Evolutionary conservation across 2,888 invertebrate genomes (phyloP).

Genomic region (Lumbricus terrestris): DNA sequence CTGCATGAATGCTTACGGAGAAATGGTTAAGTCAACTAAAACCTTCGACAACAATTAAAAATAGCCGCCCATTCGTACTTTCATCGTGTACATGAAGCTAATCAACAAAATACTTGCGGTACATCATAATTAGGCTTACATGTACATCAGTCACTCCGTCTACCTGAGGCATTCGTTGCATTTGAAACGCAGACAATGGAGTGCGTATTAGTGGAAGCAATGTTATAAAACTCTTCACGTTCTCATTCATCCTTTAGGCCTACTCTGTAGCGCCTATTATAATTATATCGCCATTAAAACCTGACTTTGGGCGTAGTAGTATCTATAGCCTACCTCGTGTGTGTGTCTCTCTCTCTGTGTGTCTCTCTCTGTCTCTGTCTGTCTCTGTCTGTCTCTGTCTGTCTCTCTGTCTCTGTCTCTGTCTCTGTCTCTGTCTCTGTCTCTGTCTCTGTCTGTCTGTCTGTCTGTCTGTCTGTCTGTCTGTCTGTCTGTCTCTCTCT

Average conservation of each 20-base stretch:
- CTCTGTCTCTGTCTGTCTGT: too few species aligned
- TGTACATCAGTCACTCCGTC: neutral
- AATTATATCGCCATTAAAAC: neutral
- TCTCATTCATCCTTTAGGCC: neutral
- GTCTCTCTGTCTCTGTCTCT: too few species aligned
- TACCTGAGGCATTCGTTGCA: neutral
- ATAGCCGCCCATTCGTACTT: neutral
- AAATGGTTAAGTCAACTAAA: neutral
- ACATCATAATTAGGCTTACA: neutral
- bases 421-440: too few species aligned
- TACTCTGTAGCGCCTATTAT: too few species aligned
- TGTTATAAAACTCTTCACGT: neutral
- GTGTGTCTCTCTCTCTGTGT: too few species aligned
- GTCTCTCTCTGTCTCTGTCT: too few species aligned
- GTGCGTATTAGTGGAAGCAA: neutral
- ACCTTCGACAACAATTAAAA: neutral
- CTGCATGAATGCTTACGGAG: neutral
- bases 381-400: too few species aligned
- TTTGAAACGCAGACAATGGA: neutral
- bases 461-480: too few species aligned
- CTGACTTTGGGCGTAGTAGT: neutral
- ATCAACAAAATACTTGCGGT: neutral
- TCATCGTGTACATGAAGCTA: neutral
- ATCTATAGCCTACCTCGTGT: too few species aligned
- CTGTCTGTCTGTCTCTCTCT: too few species aligned